Evolutionary conservation across 2,888 invertebrate genomes (phyloP), one percentile per base, ranked within the genome.

Genomic region (Tiliacea aurago): DNA sequence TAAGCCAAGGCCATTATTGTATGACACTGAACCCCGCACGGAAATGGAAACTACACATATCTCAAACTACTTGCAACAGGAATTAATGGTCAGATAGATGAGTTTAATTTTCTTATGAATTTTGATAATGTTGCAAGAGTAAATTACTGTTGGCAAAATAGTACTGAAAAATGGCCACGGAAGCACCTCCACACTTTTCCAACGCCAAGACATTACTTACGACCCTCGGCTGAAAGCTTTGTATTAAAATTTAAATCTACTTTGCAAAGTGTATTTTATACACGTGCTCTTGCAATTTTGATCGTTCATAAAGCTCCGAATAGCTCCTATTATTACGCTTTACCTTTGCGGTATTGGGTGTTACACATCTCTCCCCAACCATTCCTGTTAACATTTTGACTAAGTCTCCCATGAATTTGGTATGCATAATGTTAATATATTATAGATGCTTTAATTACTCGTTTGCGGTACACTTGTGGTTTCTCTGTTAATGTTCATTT

Each of bases 211-310:
- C 95, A 94, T 95, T 93, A 95, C 94, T 93, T 93, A 93, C 94
- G 93, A 94, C 95, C 96, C 95, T 93, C 95, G 90, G 93, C 94
- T 94, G 94, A 95, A 95, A 95, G 95, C 95, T 94, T 93, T 92
- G 95, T 96, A 95, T 96, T 96, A 96, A 96, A 96, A 96, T 96
- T 96, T 96, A 96, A 96, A 96, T 96, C 96, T 96, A 96, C 96
- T 96, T 96, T 95, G 93, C 95, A 94, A 96, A 96, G 95, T 96
- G 95, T 96, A 94, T 95, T 96, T 95, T 95, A 95, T 96, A 96
- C 95, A 95, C 95, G 95, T 95, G 95, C 94, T 94, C 94, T 92
- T 95, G 94, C 96, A 95, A 96, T 95, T 96, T 95, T 95, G 96
- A 96, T 96, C 95, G 95, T 95, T 94, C 96, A 95, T 96, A 95